phyloP scores from a whole-genome alignment of 1,140 invertebrate genomes.

The Ephestia elutella region DNA sequence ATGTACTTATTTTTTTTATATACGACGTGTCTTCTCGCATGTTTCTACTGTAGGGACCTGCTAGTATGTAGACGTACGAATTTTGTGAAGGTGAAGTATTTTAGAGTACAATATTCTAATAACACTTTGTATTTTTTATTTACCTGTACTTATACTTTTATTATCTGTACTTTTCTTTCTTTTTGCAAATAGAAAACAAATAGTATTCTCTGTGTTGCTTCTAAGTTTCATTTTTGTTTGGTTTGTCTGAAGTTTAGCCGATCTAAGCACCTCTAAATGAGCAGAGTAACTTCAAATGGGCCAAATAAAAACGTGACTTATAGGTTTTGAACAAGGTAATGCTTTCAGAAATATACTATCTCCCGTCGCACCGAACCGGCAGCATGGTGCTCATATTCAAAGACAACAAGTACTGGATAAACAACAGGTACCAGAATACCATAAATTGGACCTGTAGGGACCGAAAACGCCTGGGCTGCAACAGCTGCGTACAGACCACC shows the following conservation, averaged over 20 bases:
- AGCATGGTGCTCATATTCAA: slow-evolving; percentile 68
- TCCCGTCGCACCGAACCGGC: slow-evolving; percentile 60
- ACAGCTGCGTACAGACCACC: slow-evolving; percentile 62
- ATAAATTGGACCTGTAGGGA: slow-evolving; percentile 70
- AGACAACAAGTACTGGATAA: slow-evolving; percentile 70
- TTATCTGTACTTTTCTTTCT: not conserved
- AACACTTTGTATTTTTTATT: slow-evolving; percentile 26
- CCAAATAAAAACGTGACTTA: not conserved
- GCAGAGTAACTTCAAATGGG: no score
- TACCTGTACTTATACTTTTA: no score
- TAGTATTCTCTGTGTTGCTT: no score
- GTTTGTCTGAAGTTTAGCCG: no score
- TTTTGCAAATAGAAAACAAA: no score
- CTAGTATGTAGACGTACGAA: slow-evolving; percentile 43
- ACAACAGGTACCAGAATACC: slow-evolving; percentile 65
- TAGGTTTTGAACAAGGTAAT: slow-evolving; percentile 19
- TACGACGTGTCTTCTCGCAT: slow-evolving; percentile 41
- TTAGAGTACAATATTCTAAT: slow-evolving; percentile 68
- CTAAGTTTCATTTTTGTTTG: no score
- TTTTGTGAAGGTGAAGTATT: slow-evolving; percentile 51
- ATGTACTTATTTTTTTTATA: slow-evolving; percentile 58
- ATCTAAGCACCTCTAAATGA: no score
- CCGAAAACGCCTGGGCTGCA: slow-evolving; percentile 57
- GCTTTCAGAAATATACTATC: slow-evolving; percentile 62
- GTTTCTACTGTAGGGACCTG: slow-evolving; percentile 64